Base-by-base conservation (phyloP, 2,113 vertebrate genomes). In the Tinamus guttatus region DNA sequence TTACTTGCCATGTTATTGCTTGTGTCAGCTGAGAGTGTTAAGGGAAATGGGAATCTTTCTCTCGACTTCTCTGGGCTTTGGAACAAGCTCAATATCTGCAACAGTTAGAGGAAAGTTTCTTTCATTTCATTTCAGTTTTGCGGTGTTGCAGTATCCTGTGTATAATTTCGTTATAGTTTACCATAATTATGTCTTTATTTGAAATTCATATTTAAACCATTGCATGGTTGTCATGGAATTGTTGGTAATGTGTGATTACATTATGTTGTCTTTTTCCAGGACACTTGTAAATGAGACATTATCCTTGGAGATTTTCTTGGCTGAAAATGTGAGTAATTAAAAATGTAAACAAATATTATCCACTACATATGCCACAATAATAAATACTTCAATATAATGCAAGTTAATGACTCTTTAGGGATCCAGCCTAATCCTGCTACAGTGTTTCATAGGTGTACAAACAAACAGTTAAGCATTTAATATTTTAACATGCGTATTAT, bases 301-400 rank as follows among this genome's bases (percentile, higher is more conserved):
- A 97, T 97, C 98, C 98, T 98, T 95, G 71, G 98, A 98, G 98
- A 98, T 96, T 98, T 98, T 97, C 97, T 98, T 98, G 97, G 98
- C 97, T 98, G 97, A 96, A 98, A 98, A 97, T 97, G 95, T 97
- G 95, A 98, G 98, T 97, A 97, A 98, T 98, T 98, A 98, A 98
- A 98, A 98, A 98, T 90, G 95, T 98, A 98, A 98, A 98, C 97
- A 98, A 98, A 98, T 98, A 98, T 98, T 98, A 98, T 98, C 97
- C 96, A 93, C 98, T 98, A 97, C 98, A 98, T 98, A 98, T 98
- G 97, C 95, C 97, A 95, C 94, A 96, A 96, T 97, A 97, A 97
- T 97, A 98, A 98, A 98, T 98, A 97, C 96, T 97, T 98, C 96
- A 96, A 81, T 96, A 96, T 97, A 97, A 98, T 97, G 87, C 96